Conservation (phyloP, 2,113 vertebrate genomes). For the Spermophilus dauricus region DNA sequence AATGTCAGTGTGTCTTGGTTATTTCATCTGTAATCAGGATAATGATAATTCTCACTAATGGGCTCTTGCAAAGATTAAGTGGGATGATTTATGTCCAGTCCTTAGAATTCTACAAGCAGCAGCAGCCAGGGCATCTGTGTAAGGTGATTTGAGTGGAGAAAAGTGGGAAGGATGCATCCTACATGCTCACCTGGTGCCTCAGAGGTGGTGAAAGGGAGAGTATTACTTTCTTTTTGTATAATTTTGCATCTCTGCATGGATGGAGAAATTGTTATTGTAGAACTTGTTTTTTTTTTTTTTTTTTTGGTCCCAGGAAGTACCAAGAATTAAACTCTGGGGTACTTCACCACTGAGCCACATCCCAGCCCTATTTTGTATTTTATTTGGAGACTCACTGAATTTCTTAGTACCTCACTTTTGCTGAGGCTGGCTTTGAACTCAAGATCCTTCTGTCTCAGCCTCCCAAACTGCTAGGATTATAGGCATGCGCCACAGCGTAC, state of each 20-base stretch:
- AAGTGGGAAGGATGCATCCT: neutral
- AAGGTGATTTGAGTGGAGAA: neutral
- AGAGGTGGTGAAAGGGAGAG: neutral
- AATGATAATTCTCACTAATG: neutral
- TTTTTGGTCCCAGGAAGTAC: too few relatives aligned
- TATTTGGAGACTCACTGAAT: too few relatives aligned
- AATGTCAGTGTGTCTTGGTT: neutral
- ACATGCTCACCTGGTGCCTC: neutral
- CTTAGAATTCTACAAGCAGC: neutral
- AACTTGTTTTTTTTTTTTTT: neutral
- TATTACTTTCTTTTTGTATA: neutral
- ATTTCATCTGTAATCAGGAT: conserved; percentile 13
- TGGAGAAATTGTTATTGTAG: neutral
- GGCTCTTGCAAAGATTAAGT: neutral
- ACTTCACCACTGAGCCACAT: too few relatives aligned
- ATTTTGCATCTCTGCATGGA: neutral
- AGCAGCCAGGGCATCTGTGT: neutral
- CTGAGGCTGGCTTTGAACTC: too few relatives aligned
- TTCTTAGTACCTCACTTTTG: too few relatives aligned
- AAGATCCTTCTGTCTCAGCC: too few relatives aligned
- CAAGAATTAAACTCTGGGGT: too few relatives aligned
- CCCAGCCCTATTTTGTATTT: too few relatives aligned
- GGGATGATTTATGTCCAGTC: neutral
- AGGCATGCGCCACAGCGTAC: too few relatives aligned
- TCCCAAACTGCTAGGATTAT: too few relatives aligned